Conservation (phyloP, 2,888 invertebrate genomes). For the Penaeus monodon region DNA sequence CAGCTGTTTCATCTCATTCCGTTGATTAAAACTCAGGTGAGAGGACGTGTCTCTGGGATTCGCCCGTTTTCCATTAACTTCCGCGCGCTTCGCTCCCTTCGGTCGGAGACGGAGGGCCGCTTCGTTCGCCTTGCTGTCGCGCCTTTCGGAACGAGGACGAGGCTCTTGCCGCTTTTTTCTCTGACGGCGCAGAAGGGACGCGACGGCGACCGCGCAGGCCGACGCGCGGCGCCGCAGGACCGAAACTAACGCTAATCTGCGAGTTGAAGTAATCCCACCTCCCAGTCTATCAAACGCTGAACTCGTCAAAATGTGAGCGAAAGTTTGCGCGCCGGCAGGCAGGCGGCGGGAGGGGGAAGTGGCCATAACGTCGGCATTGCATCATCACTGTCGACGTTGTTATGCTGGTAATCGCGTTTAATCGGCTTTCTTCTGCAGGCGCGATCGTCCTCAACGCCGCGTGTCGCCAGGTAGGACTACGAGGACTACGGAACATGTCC, state of each 20-base stretch:
- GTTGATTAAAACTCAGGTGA: slow-evolving; percentile 60
- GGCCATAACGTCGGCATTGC: slow-evolving; percentile 8
- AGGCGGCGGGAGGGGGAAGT: not conserved
- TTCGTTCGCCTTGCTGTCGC: not conserved
- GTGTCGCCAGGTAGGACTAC: not conserved
- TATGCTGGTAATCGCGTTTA: slow-evolving; percentile 2
- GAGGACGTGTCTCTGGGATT: slow-evolving; percentile 18
- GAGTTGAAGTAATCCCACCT: too few relatives aligned
- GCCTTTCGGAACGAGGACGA: too few relatives aligned
- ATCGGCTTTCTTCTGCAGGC: slow-evolving; percentile 10
- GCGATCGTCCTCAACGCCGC: not conserved
- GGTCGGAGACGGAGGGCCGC: not conserved
- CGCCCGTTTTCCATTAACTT: slow-evolving; percentile 12
- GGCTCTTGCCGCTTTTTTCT: not conserved
- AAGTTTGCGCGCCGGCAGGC: not conserved
- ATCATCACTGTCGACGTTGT: slow-evolving; percentile 5
- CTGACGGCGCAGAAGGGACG: not conserved
- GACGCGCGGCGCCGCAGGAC: too few relatives aligned
- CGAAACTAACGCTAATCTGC: too few relatives aligned
- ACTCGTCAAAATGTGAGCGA: not conserved
- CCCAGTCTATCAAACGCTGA: too few relatives aligned
- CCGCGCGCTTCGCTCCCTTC: not conserved
- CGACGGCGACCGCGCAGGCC: too few relatives aligned
- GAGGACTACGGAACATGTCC: too few relatives aligned
- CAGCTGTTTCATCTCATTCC: slow-evolving; percentile 58